Evolutionary conservation across 2,797 vertebrate genomes (phyloP), one percentile per base, ranked within the genome.

Genomic region (Silurus aristotelis): DNA sequence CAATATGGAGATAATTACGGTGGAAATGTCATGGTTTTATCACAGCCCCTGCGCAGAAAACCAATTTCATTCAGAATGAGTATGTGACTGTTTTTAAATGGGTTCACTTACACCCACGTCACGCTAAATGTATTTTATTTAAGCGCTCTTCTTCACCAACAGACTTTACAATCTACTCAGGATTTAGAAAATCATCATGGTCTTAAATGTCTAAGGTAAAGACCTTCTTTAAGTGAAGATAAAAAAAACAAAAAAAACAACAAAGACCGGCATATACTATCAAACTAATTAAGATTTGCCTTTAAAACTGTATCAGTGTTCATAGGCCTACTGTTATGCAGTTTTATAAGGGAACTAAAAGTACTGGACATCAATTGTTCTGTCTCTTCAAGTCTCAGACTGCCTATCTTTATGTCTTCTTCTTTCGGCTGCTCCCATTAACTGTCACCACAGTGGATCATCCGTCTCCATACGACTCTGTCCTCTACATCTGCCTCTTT

Each of bases 1-100:
- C 86, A 89, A 91, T 91, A 87, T 86, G 84, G 87, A 91, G 91
- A 91, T 91, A 89, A 89, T 91, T 91, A 88, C 85, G 76, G 85
- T 87, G 86, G 89, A 91, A 91, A 90, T 90, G 87, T 87, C 84
- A 88, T 87, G 85, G 80, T 89, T 91, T 91, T 90, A 88, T 90
- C 88, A 76, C 86, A 87, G 87, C 80, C 78, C 78, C 84, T 71
- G 85, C 75, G 83, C 80, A 87, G 85, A 88, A 89, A 90, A 89
- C 87, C 87, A 86, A 91, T 91, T 91, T 89, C 73, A 90, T 88
- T 87, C 88, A 81, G 76, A 88, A 85, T 83, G 87, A 87, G 87
- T 84, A 85, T 89, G 87, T 83, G 85, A 88, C 89, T 87, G 83
- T 85, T 89, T 89, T 90, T 84, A 88, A 90, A 90, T 87, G 87